Conservation (phyloP, 2,797 vertebrate species). For the Microcaecilia unicolor region DNA sequence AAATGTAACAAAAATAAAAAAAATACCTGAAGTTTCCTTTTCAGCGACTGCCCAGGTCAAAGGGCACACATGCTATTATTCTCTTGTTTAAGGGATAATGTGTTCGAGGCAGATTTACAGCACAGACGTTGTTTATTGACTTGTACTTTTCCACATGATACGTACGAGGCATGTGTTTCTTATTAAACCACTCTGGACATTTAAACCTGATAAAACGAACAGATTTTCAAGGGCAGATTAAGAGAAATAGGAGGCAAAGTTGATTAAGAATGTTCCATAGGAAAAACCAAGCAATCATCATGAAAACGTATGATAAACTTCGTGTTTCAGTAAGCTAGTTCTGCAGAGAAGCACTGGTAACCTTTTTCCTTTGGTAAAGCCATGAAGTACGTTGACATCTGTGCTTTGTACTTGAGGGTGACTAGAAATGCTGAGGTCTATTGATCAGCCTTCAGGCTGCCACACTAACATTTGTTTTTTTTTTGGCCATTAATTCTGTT, state of each 20-base stretch:
- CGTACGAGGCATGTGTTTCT: slow-evolving; percentile 67
- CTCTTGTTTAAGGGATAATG: slow-evolving; percentile 68
- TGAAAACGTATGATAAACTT: slow-evolving; percentile 27
- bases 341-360: too few relatives aligned
- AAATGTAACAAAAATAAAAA: too few relatives aligned
- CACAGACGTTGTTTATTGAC: slow-evolving; percentile 70
- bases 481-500: too few relatives aligned
- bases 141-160: slow-evolving; percentile 66
- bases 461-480: too few relatives aligned
- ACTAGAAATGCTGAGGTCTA: too few relatives aligned
- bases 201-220: slow-evolving; percentile 68
- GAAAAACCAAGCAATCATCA: slow-evolving; percentile 23
- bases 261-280: slow-evolving; percentile 40
- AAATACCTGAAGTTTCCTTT: slow-evolving; percentile 51
- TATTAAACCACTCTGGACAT: slow-evolving; percentile 69
- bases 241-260: slow-evolving; percentile 46
- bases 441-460: too few relatives aligned
- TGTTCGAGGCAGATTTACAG: slow-evolving; percentile 72
- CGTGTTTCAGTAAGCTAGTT: too few relatives aligned
- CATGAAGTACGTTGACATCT: too few relatives aligned
- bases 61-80: slow-evolving; percentile 72
- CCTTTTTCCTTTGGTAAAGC: too few relatives aligned
- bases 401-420: too few relatives aligned
- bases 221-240: too few relatives aligned
- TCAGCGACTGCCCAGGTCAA: slow-evolving; percentile 56